Percentiles rank a stretch among this genome's conserved stretches.
These are phyloP conservation scores for Apus apus DNA, from an alignment of 2,113 vertebrate genomes.

Conservation along the genomic window DNA sequence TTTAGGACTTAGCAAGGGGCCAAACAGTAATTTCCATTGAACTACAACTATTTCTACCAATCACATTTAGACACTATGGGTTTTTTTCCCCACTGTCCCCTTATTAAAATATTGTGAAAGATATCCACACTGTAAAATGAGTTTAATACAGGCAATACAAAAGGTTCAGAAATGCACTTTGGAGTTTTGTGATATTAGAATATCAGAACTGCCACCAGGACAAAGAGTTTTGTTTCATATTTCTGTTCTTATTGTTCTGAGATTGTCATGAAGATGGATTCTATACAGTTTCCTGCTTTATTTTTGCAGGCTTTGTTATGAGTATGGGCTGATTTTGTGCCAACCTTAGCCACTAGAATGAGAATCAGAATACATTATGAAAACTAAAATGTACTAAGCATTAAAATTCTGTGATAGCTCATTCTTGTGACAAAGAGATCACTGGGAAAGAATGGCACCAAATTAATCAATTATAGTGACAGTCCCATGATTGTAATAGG, in stretches of 20 bases:
- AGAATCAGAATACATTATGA: constrained; percentile 60
- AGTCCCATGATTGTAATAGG: constrained; percentile 55
- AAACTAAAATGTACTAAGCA: constrained; percentile 64
- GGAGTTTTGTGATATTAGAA: constrained; percentile 38
- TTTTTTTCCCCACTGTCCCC: not conserved
- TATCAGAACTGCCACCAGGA: constrained; percentile 20
- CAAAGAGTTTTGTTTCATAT: constrained; percentile 62
- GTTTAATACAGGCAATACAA: constrained; percentile 2
- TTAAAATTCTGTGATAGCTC: constrained; percentile 68
- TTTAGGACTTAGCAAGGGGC: not conserved
- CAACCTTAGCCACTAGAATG: constrained; percentile 66
- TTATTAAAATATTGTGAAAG: constrained; percentile 32
- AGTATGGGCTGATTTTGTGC: constrained; percentile 69
- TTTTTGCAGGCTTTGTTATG: constrained; percentile 65
- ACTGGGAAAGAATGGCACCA: constrained; percentile 60
- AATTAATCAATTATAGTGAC: constrained; percentile 72
- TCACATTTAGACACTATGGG: not conserved
- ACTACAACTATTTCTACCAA: not conserved
- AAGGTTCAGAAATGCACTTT: constrained; percentile 43
- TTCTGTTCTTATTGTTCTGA: constrained; percentile 60
- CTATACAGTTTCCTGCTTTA: constrained; percentile 52
- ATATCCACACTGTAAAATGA: not conserved
- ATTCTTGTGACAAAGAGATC: constrained; percentile 68
- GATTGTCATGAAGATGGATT: constrained; percentile 69
- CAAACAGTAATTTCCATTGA: not conserved